Evolutionary conservation across 2,113 vertebrate species (phyloP).

Genomic region (Baryphthengus martii): DNA sequence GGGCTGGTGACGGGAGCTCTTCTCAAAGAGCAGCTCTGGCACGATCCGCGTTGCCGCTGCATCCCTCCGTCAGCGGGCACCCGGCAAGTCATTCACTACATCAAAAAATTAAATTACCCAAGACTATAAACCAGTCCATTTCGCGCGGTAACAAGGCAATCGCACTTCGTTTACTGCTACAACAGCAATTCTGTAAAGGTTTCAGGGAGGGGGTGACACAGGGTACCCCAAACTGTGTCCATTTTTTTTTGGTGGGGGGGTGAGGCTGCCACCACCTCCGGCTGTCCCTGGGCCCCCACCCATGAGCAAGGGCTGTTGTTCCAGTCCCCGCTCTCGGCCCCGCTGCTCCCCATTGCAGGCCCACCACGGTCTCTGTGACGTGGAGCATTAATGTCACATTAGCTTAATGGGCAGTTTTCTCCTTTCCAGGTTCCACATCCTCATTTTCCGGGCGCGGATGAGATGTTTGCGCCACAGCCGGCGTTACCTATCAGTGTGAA

Average conservation of each 20-base stretch:
- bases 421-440: not conserved
- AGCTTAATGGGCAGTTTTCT: conserved; percentile 3
- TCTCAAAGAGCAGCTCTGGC: not conserved
- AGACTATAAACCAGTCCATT: conserved; percentile 54
- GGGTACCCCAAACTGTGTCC: not conserved
- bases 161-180: conserved; percentile 4
- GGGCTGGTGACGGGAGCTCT: rapidly evolving
- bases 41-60: not conserved
- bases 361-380: rapidly evolving
- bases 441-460: not conserved
- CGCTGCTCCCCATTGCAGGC: not conserved
- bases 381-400: not conserved
- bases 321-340: not conserved
- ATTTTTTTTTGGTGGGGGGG: rapidly evolving
- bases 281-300: not conserved
- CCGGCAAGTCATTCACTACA: conserved; percentile 1
- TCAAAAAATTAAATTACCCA: conserved; percentile 37
- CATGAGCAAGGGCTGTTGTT: rapidly evolving
- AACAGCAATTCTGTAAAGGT: not conserved
- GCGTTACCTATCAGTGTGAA: not conserved
- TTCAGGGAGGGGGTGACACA: rapidly evolving
- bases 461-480: not conserved
- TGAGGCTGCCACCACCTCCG: not conserved
- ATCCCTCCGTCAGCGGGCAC: not conserved
- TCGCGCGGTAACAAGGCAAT: not conserved